These are phyloP conservation scores for Odontamblyopus rebecca DNA, from an alignment of 2,797 vertebrate genomes.

Conservation along the genomic window DNA sequence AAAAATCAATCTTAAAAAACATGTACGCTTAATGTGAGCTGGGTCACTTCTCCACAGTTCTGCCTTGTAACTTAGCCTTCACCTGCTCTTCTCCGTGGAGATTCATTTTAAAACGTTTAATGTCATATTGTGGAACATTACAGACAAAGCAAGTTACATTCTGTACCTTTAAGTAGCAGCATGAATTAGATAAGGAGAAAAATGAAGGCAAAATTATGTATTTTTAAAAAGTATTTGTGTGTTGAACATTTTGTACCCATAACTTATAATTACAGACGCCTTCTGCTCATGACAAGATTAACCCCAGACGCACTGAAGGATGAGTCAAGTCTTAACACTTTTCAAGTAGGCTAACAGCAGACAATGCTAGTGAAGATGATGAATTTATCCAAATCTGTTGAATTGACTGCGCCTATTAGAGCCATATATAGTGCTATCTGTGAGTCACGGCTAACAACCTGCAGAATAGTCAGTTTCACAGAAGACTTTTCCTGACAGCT, in stretches of 20 bases:
- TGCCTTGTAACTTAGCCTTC: too few relatives aligned
- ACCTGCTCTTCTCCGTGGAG: too few relatives aligned
- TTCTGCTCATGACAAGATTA: neutral
- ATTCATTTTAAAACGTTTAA: too few relatives aligned
- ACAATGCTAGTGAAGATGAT: neutral
- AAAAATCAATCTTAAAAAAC: too few relatives aligned
- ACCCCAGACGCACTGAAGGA: neutral
- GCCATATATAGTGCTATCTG: neutral
- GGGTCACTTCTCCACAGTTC: too few relatives aligned
- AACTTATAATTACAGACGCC: neutral
- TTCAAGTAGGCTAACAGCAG: neutral
- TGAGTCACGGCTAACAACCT: slow-evolving; percentile 2
- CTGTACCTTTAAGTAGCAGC: neutral
- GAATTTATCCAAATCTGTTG: neutral
- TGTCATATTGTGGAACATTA: too few relatives aligned
- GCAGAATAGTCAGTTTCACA: slow-evolving; percentile 1
- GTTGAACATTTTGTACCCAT: neutral
- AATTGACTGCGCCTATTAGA: neutral
- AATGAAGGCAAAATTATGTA: neutral
- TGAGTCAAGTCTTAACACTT: neutral
- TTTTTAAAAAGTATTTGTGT: neutral
- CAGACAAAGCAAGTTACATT: too few relatives aligned
- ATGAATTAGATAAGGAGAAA: neutral
- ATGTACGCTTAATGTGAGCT: too few relatives aligned
- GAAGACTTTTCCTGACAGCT: slow-evolving; percentile 1